These are phyloP conservation scores for Aporophyla lueneburgensis DNA, from an alignment of 2,888 invertebrate species.

Conservation along the genomic window DNA sequence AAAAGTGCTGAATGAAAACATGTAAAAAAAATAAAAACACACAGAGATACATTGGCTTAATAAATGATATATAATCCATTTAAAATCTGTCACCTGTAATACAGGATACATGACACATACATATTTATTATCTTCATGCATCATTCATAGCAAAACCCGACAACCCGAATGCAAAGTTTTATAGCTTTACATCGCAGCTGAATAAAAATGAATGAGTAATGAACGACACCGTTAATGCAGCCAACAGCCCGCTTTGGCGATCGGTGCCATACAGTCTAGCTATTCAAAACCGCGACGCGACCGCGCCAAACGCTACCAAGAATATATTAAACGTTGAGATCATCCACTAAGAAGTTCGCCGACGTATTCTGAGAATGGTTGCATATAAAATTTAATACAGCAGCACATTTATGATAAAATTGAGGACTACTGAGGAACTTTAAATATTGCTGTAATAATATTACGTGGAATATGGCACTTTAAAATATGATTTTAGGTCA, in stretches of 20 bases:
- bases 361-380: constrained; percentile 67
- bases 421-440: constrained; percentile 42
- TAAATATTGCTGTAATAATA: constrained; percentile 14
- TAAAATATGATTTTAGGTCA: constrained; percentile 20
- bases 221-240: constrained; percentile 36
- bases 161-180: constrained; percentile 56
- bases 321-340: constrained; percentile 70
- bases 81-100: constrained; percentile 17
- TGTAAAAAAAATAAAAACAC: not conserved
- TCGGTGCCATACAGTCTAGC: constrained; percentile 65
- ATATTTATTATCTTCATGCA: constrained; percentile 44
- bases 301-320: constrained; percentile 34
- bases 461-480: constrained; percentile 6
- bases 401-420: constrained; percentile 46
- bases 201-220: constrained; percentile 57
- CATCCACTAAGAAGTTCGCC: constrained; percentile 66
- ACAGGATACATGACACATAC: constrained; percentile 14
- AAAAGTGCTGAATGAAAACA: not conserved
- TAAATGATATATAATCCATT: constrained; percentile 10
- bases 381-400: constrained; percentile 49
- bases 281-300: constrained; percentile 37
- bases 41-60: not conserved
- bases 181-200: constrained; percentile 40
- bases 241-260: constrained; percentile 44
- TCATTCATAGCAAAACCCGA: constrained; percentile 43